Base-by-base conservation (phyloP, 2,888 invertebrate species). In the Hymenopus coronatus region DNA sequence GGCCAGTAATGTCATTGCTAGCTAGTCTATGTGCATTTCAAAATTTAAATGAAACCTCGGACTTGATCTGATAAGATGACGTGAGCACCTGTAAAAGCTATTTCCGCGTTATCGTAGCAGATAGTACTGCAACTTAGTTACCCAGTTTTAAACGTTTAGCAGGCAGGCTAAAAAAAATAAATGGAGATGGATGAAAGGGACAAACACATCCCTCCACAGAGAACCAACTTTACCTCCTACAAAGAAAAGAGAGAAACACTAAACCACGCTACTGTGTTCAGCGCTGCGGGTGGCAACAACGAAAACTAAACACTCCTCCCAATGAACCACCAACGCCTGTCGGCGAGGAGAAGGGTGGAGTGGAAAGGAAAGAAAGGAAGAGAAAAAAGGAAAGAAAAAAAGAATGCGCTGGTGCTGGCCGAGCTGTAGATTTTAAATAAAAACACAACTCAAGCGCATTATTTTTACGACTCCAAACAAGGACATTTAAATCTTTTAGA, bases 401-500 rank as follows among this genome's bases (percentile, higher is more conserved):
- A 84, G 81, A 70, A 83, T 40, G 85, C 83, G n/a, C 46, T 54
- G 83, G 33, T 84, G 84, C 84, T 40, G 84, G 84, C 28, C 27
- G 85, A 33, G 25, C 87, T 87, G 40, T 28, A 82, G 87, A 87
- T 87, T 87, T 87, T 28, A 27, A 46, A 33, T 85, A 84, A 84
- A 88, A 88, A 88, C 88, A 84, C 88, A 70, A 88, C 88, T 88
- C 88, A 70, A 88, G 85, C 83, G 84, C 88, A 88, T 88, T 88
- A 88, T 84, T 88, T 88, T 88, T 88, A 88, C 85, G 88, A 88
- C 81, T 84, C 84, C 40, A 88, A 88, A 88, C 85, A 88, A 85
- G 70, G 84, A 88, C 84, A 46, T 33, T 88, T 84, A 82, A 85
- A 88, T 84, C 40, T 83, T 88, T 83, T 82, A 82, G 40, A 27